Conservation (phyloP, 2,113 vertebrate species). For the Erinaceus europaeus region DNA sequence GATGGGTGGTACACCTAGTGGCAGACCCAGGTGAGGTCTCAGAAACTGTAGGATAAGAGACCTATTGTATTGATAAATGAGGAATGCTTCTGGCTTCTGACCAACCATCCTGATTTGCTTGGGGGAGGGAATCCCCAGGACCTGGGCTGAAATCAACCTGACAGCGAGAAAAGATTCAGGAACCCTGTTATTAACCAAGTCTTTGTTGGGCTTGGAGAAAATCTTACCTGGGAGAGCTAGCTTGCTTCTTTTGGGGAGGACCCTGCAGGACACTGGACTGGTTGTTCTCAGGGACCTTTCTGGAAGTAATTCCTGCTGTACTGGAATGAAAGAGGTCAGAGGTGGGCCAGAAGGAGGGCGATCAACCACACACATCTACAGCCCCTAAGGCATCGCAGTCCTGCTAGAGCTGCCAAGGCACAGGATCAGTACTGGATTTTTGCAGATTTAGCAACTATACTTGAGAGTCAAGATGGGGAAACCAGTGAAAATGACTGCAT, state of each 20-base stretch:
- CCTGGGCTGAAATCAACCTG: background rate
- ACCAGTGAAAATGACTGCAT: background rate
- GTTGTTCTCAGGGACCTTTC: background rate
- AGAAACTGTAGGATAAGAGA: constrained; percentile 7
- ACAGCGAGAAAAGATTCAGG: background rate
- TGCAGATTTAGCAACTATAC: background rate
- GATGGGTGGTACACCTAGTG: background rate
- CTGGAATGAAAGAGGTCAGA: background rate
- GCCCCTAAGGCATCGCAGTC: background rate
- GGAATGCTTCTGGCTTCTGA: background rate
- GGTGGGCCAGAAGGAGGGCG: background rate
- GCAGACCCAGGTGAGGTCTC: background rate
- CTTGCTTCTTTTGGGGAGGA: background rate
- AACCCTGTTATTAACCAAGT: background rate
- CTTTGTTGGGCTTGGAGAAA: background rate
- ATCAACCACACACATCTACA: background rate
- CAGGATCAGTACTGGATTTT: background rate
- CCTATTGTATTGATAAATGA: constrained; percentile 32
- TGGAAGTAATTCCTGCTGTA: background rate
- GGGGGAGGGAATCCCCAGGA: background rate
- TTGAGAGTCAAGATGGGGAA: background rate
- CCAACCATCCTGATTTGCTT: background rate
- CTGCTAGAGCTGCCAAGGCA: background rate
- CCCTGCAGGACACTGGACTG: background rate
- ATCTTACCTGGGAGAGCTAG: background rate